phyloP scores from a whole-genome alignment of 2,797 vertebrate species.

The Spinus pinus region DNA sequence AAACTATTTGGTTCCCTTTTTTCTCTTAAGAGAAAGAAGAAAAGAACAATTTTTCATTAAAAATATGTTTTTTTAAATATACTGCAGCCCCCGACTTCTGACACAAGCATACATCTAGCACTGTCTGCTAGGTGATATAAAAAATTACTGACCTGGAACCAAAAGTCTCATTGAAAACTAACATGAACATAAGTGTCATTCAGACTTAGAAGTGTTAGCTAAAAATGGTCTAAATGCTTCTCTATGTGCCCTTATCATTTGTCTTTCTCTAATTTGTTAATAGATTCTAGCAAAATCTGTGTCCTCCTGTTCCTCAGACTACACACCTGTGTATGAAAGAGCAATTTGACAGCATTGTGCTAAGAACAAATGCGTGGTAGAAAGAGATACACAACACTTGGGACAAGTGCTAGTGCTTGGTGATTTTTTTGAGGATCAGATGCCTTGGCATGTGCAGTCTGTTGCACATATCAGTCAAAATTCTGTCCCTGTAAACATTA shows the following conservation, averaged over 20 bases:
- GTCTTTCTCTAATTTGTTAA: background rate
- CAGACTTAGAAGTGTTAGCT: background rate
- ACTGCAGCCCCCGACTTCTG: background rate
- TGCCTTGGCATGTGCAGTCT: background rate
- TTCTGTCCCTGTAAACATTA: background rate
- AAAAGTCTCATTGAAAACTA: background rate
- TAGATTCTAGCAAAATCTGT: background rate
- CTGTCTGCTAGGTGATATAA: background rate
- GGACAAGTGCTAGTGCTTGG: background rate
- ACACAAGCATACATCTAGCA: background rate
- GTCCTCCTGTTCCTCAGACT: background rate
- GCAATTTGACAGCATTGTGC: background rate
- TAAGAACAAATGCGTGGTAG: background rate
- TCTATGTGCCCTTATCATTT: background rate
- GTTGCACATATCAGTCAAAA: background rate
- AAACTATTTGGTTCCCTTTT: background rate
- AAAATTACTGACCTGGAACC: background rate
- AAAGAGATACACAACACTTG: background rate
- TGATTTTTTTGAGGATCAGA: background rate
- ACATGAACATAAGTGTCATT: background rate
- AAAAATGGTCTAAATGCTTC: background rate
- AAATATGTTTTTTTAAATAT: background rate
- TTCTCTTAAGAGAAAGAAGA: background rate
- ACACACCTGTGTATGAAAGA: background rate
- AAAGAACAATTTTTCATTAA: background rate